phyloP scores from a whole-genome alignment of 1,140 invertebrate genomes.

The Cataglyphis hispanica region DNA sequence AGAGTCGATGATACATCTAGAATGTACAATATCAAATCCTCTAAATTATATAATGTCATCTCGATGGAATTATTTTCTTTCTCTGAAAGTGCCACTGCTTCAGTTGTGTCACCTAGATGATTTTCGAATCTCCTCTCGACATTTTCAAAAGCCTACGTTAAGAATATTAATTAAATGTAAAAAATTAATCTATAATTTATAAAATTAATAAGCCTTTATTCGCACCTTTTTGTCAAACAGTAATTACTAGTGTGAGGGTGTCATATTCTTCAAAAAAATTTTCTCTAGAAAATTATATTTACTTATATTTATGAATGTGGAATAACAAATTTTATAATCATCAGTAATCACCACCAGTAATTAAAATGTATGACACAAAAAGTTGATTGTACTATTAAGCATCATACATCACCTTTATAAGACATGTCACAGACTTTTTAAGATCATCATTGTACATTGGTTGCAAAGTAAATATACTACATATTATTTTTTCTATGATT shows the following conservation, averaged over 20 bases:
- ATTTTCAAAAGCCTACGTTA: conserved; percentile 75
- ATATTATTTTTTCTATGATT: conserved; percentile 89
- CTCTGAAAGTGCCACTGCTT: conserved; percentile 86
- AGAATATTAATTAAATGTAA: background rate
- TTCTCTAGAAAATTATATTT: background rate
- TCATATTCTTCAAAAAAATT: background rate
- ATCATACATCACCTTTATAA: conserved; percentile 79
- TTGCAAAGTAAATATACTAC: conserved; percentile 90
- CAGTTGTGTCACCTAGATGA: conserved; percentile 75
- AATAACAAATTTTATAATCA: background rate
- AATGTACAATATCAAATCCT: conserved; percentile 91
- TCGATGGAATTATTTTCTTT: conserved; percentile 69
- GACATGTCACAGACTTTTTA: conserved; percentile 87
- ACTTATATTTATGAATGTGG: background rate
- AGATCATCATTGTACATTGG: conserved; percentile 91
- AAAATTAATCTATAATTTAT: background rate
- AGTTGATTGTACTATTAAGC: conserved; percentile 19
- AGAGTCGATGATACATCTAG: conserved; percentile 91
- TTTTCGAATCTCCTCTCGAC: conserved; percentile 79
- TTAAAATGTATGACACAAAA: background rate
- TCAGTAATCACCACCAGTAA: background rate
- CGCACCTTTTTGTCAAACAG: conserved; percentile 2
- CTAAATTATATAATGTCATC: conserved; percentile 86
- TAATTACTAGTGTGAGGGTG: background rate
- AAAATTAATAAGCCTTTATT: background rate